A percentile compares a stretch with the other conserved stretches of the same genome.
Conservation (phyloP, 2,797 vertebrate species). For the Pipistrellus nathusii region DNA sequence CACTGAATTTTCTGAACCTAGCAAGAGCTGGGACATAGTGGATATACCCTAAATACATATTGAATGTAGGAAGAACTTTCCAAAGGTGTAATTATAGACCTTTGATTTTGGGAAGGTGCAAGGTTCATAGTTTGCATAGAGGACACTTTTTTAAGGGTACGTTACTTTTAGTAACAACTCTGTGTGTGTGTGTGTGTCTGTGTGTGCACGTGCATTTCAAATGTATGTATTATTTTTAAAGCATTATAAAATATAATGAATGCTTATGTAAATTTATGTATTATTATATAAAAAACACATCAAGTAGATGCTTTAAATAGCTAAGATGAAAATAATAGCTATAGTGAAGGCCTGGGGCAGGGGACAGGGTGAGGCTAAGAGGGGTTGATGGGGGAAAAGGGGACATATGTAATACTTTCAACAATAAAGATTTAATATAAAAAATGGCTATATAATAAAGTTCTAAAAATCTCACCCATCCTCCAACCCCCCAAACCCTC, state of each 20-base stretch:
- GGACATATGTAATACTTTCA: too few species aligned
- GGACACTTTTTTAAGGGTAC: neutral
- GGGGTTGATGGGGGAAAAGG: too few species aligned
- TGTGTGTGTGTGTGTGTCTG: too few species aligned
- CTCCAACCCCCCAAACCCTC: too few species aligned
- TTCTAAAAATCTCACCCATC: neutral
- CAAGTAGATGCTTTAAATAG: neutral
- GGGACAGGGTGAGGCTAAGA: too few species aligned
- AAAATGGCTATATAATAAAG: neutral
- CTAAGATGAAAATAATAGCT: conserved; percentile 15
- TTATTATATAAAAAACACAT: neutral
- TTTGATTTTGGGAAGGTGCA: neutral
- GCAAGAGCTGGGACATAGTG: neutral
- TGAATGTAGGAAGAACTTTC: conserved; percentile 6
- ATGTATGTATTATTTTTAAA: neutral
- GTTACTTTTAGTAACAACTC: neutral
- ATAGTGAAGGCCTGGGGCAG: too few species aligned
- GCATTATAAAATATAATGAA: neutral
- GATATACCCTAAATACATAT: neutral
- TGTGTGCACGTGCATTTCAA: neutral
- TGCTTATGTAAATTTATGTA: neutral
- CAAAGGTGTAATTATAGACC: neutral
- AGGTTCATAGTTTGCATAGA: neutral
- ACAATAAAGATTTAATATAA: too few species aligned
- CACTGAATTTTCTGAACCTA: neutral